Base-by-base conservation (phyloP, 2,888 invertebrate species). In the Epirrhoe alternata region DNA sequence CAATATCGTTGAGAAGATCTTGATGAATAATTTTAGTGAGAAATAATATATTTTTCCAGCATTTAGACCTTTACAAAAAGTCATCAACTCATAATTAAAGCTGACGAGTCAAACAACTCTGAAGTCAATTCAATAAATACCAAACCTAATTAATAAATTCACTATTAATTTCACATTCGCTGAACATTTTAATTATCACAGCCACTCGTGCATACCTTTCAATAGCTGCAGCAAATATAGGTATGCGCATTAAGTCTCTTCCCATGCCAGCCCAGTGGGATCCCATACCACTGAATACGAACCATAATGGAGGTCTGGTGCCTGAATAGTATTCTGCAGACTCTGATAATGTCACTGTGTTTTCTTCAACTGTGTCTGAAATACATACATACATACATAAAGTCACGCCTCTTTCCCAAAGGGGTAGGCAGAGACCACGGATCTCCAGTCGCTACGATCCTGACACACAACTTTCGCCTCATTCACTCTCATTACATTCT, bases 181-280 rank as follows among this genome's bases (percentile, higher is more conserved):
- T 55, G 52, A 56, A 0, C 47, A 35, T 14, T 38, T 55, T 61
- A 57, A 64, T 55, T 60, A 59, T 8, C n/a, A n/a, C 38, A 45
- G 8, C 12, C 38, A 42, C 49, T 56, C 16, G 38, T 31, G 5
- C 6, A 70, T 67, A 88, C 89, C 77, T 85, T 66, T 91, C 79
- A 58, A 96, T 94, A 35, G 89, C 81, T 1, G 83, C 82, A 17
- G 92, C 91, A 83, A 96, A 96, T 0, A 90, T 85, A 6, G 95
- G 94, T 55, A 96, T 86, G 14, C 84, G 80, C 94, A 96, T 94
- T 66, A 96, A 85, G 33, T 94, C 93, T 17, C 90, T 85, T 1
- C 95, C 95, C 95, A 96, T 96, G 7, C 94, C 94, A 33, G 92
- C 83, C 95, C 96, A 96, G 80, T 96, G 95, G 0, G 95, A 94